Evolutionary conservation across 2,888 invertebrate genomes (phyloP).

Genomic region (Steromphala cineraria): DNA sequence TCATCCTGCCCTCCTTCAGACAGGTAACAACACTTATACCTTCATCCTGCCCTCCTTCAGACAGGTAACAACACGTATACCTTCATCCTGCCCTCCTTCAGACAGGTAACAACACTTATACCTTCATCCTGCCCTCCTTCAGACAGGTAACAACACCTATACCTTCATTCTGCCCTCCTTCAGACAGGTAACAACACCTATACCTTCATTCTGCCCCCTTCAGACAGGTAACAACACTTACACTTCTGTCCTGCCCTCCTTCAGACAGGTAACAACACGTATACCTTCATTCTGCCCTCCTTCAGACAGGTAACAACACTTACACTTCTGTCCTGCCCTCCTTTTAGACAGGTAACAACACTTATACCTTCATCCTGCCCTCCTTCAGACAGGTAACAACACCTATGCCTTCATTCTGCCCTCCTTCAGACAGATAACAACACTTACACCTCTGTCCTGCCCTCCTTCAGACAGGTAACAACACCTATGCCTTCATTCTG

Average conservation of each 20-base stretch:
- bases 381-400: too few species aligned
- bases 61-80: constrained; percentile 81
- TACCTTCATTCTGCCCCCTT: constrained; percentile 89
- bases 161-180: neutral
- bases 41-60: neutral
- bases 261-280: constrained; percentile 79
- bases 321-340: too few species aligned
- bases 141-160: neutral
- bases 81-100: constrained; percentile 88
- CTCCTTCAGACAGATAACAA: too few species aligned
- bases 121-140: too few species aligned
- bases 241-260: too few species aligned
- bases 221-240: constrained; percentile 78
- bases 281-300: constrained; percentile 89
- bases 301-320: constrained; percentile 84
- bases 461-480: too few species aligned
- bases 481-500: too few species aligned
- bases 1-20: too few species aligned
- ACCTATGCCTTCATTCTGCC: too few species aligned
- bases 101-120: constrained; percentile 77
- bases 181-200: constrained; percentile 80
- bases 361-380: too few species aligned
- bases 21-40: neutral
- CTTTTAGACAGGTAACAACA: too few species aligned
- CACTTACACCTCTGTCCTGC: too few species aligned